A percentile compares a stretch with the other conserved stretches of the same genome.
These are phyloP conservation scores for Eretmochelys imbricata DNA, from an alignment of 2,113 vertebrate species.

Conservation along the genomic window DNA sequence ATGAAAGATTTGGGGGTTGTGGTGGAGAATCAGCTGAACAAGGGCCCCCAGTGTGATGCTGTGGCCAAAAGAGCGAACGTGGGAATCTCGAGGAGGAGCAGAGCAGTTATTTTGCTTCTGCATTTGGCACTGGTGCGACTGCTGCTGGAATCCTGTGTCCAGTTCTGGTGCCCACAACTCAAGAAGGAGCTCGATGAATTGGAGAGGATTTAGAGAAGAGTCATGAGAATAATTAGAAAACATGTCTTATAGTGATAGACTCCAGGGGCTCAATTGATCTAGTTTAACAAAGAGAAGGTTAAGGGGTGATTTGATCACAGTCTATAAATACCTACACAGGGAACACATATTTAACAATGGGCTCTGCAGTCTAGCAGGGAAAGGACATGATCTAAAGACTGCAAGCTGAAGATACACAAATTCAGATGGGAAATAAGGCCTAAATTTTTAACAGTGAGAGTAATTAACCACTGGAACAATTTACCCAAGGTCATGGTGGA, in stretches of 20 bases:
- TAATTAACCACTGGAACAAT: too few species aligned
- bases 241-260: too few species aligned
- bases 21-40: neutral
- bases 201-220: neutral
- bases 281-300: neutral
- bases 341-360: neutral
- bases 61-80: neutral
- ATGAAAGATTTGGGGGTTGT: neutral
- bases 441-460: neutral
- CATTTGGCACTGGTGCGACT: neutral
- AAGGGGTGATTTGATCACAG: neutral
- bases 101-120: neutral
- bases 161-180: neutral
- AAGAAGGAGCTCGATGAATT: neutral
- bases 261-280: neutral
- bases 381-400: neutral
- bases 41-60: neutral
- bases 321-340: neutral
- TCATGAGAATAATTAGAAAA: neutral
- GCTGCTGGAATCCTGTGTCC: neutral
- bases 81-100: neutral
- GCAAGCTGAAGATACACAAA: neutral
- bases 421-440: neutral
- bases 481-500: neutral
- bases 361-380: neutral